Evolutionary conservation across 1,140 invertebrate species (phyloP).

Genomic region (Leptonema lineaticorne): DNA sequence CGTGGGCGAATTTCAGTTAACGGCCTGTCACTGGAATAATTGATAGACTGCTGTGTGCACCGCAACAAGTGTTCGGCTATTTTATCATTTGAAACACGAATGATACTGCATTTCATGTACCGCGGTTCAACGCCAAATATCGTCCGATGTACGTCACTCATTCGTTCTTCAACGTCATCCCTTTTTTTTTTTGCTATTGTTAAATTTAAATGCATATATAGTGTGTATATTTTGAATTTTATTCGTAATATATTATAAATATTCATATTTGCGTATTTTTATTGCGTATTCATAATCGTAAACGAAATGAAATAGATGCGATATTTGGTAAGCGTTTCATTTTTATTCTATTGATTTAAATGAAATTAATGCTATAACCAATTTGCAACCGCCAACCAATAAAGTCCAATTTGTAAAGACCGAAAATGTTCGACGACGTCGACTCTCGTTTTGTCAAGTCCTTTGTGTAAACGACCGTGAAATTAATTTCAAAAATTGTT

Average conservation of each 20-base stretch:
- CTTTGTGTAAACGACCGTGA: slow-evolving; percentile 38
- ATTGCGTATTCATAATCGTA: too few species aligned
- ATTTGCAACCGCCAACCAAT: slow-evolving; percentile 28
- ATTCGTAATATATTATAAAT: too few species aligned
- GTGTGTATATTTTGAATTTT: too few species aligned
- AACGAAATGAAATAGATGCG: too few species aligned
- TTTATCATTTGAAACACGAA: not conserved
- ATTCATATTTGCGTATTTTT: too few species aligned
- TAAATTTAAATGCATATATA: too few species aligned
- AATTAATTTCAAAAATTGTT: slow-evolving; percentile 40
- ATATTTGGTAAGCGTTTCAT: too few species aligned
- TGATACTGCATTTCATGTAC: not conserved
- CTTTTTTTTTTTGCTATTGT: too few species aligned
- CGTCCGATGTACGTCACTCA: too few species aligned
- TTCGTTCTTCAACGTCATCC: too few species aligned
- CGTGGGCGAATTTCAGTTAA: slow-evolving; percentile 22
- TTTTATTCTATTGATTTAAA: slow-evolving; percentile 13
- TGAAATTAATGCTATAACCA: slow-evolving; percentile 29
- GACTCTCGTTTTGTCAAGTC: slow-evolving; percentile 7
- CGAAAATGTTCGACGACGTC: slow-evolving; percentile 25
- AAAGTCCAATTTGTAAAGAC: slow-evolving; percentile 32
- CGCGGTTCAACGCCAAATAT: too few species aligned
- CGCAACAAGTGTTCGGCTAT: slow-evolving; percentile 19
- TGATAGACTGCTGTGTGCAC: slow-evolving; percentile 22
- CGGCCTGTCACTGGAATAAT: slow-evolving; percentile 25